Percentiles rank a stretch among this genome's conserved stretches.
Evolutionary conservation across 2,888 invertebrate genomes (phyloP).

Genomic region (Elgonia sp.): DNA sequence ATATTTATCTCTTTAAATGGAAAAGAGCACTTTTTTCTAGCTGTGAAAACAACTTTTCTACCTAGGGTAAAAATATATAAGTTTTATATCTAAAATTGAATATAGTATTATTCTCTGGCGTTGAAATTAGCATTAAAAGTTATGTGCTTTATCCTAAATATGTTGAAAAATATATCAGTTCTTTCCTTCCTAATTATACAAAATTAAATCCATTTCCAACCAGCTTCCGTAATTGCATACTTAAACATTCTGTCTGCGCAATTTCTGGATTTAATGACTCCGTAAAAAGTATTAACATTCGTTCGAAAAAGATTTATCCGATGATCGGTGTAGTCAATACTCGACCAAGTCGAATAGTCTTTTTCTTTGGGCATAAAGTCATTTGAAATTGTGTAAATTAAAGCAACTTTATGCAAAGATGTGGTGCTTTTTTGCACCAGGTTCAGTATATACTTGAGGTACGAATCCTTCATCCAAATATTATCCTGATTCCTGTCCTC

Average conservation of each 20-base stretch:
- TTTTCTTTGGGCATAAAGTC: constrained; percentile 87
- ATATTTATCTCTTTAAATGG: too few relatives aligned
- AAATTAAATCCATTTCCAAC: constrained; percentile 56
- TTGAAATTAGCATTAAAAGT: too few relatives aligned
- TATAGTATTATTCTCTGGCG: too few relatives aligned
- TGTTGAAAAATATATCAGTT: background rate
- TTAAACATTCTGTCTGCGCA: constrained; percentile 31
- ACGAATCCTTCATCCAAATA: constrained; percentile 86
- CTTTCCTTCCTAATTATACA: too few relatives aligned
- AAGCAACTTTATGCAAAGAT: constrained; percentile 87
- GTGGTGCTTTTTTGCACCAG: constrained; percentile 86
- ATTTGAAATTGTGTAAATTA: constrained; percentile 88
- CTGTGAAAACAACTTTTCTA: too few relatives aligned
- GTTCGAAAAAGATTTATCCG: constrained; percentile 84
- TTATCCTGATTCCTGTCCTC: constrained; percentile 82
- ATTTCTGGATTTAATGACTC: constrained; percentile 31
- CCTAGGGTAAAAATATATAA: too few relatives aligned
- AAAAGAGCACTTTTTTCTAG: too few relatives aligned
- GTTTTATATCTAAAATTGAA: too few relatives aligned
- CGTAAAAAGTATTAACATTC: constrained; percentile 59
- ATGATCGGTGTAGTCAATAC: constrained; percentile 83
- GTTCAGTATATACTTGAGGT: constrained; percentile 87
- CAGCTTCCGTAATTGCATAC: constrained; percentile 50
- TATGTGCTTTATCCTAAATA: background rate
- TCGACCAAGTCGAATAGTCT: constrained; percentile 48